These are phyloP conservation scores for Tenualosa thibaudeaui DNA, from an alignment of 2,797 vertebrate species.

Conservation along the genomic window DNA sequence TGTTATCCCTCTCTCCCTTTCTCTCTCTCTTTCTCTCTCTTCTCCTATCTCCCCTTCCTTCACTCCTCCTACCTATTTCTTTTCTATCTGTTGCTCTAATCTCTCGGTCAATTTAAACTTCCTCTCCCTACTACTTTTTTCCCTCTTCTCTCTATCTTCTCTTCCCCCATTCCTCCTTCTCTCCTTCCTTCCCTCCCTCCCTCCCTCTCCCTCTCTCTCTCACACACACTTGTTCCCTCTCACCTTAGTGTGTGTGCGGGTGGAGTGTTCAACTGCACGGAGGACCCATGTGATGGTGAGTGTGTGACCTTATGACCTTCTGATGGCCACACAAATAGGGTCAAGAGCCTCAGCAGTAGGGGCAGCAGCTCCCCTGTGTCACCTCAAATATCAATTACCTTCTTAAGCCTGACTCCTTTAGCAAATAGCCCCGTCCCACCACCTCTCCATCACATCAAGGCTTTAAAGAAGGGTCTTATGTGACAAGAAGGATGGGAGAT, in stretches of 20 bases:
- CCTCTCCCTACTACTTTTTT: neutral
- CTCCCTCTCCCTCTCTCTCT: slow-evolving; percentile 25
- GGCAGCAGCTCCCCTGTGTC: neutral
- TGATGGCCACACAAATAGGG: no score
- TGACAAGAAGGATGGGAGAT: neutral
- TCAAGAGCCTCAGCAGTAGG: no score
- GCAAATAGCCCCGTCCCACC: neutral
- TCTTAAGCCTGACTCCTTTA: neutral
- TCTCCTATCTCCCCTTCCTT: neutral
- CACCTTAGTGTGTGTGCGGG: slow-evolving; percentile 72
- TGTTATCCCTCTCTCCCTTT: neutral
- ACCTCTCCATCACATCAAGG: neutral
- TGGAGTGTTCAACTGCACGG: slow-evolving; percentile 78
- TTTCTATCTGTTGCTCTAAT: neutral
- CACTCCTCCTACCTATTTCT: slow-evolving; percentile 18
- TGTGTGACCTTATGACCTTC: slow-evolving; percentile 20
- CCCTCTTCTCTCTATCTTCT: neutral
- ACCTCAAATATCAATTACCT: neutral
- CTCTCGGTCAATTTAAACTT: neutral
- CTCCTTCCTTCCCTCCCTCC: neutral
- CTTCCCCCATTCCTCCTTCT: neutral
- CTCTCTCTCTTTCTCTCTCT: slow-evolving; percentile 1
- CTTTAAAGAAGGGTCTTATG: neutral
- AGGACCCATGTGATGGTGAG: slow-evolving; percentile 80
- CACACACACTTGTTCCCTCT: neutral